phyloP scores from a whole-genome alignment of 2,797 vertebrate genomes.

The Syngnathus rostellatus region DNA sequence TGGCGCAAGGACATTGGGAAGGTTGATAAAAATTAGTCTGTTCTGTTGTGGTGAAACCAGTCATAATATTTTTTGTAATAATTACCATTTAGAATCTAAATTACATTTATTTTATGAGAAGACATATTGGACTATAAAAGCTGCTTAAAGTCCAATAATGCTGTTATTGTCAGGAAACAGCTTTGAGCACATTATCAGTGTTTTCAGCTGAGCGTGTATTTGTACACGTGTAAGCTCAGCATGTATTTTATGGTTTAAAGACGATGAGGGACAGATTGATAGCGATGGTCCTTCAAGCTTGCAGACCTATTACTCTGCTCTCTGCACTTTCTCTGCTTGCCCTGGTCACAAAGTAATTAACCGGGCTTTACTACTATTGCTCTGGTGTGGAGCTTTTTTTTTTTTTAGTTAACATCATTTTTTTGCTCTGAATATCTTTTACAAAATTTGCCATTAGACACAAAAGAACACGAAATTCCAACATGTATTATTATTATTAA shows the following conservation, averaged over 20 bases:
- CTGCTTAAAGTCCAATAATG: conserved; percentile 43
- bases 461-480: no score
- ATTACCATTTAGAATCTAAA: no score
- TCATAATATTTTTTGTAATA: no score
- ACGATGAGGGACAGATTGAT: conserved; percentile 36
- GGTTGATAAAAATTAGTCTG: no score
- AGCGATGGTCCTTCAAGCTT: conserved; percentile 39
- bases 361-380: conserved; percentile 19
- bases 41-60: no score
- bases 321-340: conserved; percentile 15
- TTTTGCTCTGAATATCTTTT: no score
- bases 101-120: no score
- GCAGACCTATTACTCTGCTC: conserved; percentile 36
- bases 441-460: no score
- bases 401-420: no score
- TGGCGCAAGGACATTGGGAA: no score
- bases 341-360: conserved; percentile 41
- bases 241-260: conserved; percentile 39
- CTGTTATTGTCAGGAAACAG: conserved; percentile 10
- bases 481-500: no score
- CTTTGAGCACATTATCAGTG: neutral
- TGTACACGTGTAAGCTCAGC: conserved; percentile 8
- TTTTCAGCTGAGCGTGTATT: conserved; percentile 4
- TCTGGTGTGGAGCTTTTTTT: neutral
- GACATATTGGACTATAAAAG: conserved; percentile 7